These are phyloP conservation scores for Coracopsis vasa DNA, from an alignment of 2,113 vertebrate genomes.

Conservation along the genomic window DNA sequence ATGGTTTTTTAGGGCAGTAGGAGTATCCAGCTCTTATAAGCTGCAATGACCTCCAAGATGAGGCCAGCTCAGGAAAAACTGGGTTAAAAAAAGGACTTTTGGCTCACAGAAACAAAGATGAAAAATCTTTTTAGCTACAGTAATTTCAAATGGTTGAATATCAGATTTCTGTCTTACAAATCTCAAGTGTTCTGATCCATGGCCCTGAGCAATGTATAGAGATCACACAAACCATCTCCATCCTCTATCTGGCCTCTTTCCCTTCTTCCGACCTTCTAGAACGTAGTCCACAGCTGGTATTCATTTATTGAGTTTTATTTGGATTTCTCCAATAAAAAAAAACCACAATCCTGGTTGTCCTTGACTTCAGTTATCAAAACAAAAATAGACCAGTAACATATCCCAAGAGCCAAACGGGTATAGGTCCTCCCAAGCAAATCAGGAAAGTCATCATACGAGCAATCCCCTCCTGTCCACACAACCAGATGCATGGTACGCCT, in stretches of 20 bases:
- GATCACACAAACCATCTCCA: neutral
- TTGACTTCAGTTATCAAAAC: slow-evolving; percentile 50
- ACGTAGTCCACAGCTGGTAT: slow-evolving; percentile 8
- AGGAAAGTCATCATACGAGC: neutral
- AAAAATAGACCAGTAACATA: slow-evolving; percentile 18
- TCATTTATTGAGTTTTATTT: slow-evolving; percentile 25
- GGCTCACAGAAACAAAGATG: neutral
- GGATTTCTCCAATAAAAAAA: neutral
- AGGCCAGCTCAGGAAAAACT: neutral
- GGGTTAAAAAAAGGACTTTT: neutral
- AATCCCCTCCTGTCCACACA: accelerated
- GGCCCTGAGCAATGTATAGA: neutral
- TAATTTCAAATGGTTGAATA: neutral
- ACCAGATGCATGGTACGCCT: neutral
- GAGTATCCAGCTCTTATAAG: neutral
- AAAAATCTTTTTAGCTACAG: neutral
- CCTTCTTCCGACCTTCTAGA: neutral
- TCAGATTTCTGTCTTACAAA: slow-evolving; percentile 19
- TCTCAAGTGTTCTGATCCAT: neutral
- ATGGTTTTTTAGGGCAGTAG: neutral
- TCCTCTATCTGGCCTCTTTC: neutral
- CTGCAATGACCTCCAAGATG: neutral
- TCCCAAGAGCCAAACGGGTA: neutral
- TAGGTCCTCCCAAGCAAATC: slow-evolving; percentile 16
- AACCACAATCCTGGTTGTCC: neutral